Conservation (phyloP, 2,888 invertebrate species). For the Cremastinae sp. region DNA sequence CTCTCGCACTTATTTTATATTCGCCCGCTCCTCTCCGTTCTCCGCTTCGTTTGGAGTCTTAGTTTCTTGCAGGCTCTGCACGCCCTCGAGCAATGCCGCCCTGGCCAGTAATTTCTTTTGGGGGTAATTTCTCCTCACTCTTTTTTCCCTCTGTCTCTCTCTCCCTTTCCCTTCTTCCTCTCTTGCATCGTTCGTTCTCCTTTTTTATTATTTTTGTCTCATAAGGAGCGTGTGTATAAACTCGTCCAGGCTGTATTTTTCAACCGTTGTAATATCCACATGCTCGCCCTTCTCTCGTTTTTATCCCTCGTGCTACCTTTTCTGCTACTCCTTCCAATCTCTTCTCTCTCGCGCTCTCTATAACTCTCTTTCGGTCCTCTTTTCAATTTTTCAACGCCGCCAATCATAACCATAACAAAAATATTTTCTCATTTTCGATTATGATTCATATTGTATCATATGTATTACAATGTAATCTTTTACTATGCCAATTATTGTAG, state of each 20-base stretch:
- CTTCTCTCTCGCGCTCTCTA: background rate
- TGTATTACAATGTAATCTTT: no score
- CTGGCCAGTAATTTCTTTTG: slow-evolving; percentile 70
- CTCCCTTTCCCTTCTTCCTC: slow-evolving; percentile 36
- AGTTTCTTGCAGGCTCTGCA: slow-evolving; percentile 53
- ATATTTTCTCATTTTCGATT: no score
- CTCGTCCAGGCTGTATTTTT: slow-evolving; percentile 34
- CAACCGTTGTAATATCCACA: slow-evolving; percentile 41
- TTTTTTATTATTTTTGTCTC: slow-evolving; percentile 21
- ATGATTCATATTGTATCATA: no score
- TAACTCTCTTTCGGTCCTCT: slow-evolving; percentile 4
- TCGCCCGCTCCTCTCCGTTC: background rate
- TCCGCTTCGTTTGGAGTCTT: slow-evolving; percentile 39
- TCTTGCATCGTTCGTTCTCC: slow-evolving; percentile 52
- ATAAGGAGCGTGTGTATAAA: slow-evolving; percentile 23
- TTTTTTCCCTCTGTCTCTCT: slow-evolving; percentile 41
- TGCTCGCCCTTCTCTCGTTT: slow-evolving; percentile 5
- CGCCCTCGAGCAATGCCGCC: slow-evolving; percentile 69
- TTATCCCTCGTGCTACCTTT: slow-evolving; percentile 28
- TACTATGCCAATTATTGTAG: no score
- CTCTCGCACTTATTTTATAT: background rate
- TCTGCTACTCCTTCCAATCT: slow-evolving; percentile 15
- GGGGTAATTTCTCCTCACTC: slow-evolving; percentile 66
- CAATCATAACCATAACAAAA: background rate
- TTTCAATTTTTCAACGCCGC: background rate